These are phyloP conservation scores for Phylloscopus whistleri DNA, from an alignment of 2,113 vertebrate species.

Conservation along the genomic window DNA sequence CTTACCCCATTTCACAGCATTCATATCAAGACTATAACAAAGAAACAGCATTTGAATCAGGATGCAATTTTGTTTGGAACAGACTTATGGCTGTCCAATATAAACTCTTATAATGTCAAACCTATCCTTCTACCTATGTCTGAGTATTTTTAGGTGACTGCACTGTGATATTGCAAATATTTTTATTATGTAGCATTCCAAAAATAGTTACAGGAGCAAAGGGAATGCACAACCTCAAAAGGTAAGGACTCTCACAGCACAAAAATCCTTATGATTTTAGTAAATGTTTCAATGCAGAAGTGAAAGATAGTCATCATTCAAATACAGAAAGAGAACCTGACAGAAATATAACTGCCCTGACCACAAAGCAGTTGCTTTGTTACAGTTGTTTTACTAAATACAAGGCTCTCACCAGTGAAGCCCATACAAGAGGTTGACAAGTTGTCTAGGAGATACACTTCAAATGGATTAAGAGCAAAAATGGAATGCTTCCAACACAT, in stretches of 20 bases:
- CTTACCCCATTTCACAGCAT: not conserved
- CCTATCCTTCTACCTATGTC: not conserved
- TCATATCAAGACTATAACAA: not conserved
- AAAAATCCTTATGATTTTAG: not conserved
- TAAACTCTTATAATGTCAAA: not conserved
- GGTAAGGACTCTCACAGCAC: not conserved
- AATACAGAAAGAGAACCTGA: not conserved
- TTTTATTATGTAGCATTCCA: not conserved
- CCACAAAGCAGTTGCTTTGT: not conserved
- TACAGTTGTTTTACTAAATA: not conserved
- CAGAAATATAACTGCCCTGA: constrained; percentile 9
- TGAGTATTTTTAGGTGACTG: not conserved
- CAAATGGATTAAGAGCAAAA: not conserved
- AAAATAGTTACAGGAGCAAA: not conserved
- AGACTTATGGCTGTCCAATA: not conserved
- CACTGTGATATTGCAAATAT: not conserved
- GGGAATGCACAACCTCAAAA: not conserved
- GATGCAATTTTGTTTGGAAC: not conserved
- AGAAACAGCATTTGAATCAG: not conserved
- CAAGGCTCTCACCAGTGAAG: not conserved
- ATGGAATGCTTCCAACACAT: not conserved
- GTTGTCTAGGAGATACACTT: not conserved
- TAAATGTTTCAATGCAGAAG: constrained; percentile 35
- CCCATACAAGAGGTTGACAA: not conserved
- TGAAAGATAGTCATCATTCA: constrained; percentile 28